Evolutionary conservation across 2,797 vertebrate species (phyloP).

Genomic region (Cryptoprocta ferox): DNA sequence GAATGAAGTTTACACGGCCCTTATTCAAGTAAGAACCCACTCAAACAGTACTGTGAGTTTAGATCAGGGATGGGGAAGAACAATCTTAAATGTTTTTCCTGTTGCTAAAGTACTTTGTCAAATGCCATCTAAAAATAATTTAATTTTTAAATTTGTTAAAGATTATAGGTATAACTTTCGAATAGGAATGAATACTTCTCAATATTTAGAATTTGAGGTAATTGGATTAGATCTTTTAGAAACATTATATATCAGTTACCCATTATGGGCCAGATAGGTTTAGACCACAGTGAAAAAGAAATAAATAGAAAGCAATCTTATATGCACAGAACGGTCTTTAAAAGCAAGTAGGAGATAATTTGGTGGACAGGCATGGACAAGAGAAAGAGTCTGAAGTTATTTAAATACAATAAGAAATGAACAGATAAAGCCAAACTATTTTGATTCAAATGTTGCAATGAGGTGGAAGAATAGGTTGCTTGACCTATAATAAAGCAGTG

Average conservation of each 20-base stretch:
- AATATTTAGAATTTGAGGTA: slow-evolving; percentile 16
- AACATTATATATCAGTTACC: not conserved
- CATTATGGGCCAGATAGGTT: not conserved
- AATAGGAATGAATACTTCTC: slow-evolving; percentile 2
- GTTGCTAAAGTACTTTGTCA: slow-evolving; percentile 13
- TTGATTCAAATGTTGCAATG: not conserved
- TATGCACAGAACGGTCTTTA: not conserved
- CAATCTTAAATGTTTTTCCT: not conserved
- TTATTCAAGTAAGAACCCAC: slow-evolving; percentile 92
- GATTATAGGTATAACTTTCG: not conserved
- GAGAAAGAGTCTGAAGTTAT: not conserved
- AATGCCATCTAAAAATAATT: not conserved
- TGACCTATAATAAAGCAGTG: not conserved
- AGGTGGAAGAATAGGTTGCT: not conserved
- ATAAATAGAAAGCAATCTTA: not conserved
- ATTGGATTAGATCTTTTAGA: not conserved
- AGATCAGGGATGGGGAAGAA: not conserved
- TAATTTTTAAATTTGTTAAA: slow-evolving; percentile 29
- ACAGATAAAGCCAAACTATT: not conserved
- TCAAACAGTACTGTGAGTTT: not conserved
- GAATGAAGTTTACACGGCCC: slow-evolving; percentile 97
- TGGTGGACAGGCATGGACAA: not conserved
- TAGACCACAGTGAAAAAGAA: not conserved
- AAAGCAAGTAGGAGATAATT: slow-evolving; percentile 15
- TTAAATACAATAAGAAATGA: not conserved